Conservation (phyloP, 2,888 invertebrate genomes). For the Taphrorychus bicolor region DNA sequence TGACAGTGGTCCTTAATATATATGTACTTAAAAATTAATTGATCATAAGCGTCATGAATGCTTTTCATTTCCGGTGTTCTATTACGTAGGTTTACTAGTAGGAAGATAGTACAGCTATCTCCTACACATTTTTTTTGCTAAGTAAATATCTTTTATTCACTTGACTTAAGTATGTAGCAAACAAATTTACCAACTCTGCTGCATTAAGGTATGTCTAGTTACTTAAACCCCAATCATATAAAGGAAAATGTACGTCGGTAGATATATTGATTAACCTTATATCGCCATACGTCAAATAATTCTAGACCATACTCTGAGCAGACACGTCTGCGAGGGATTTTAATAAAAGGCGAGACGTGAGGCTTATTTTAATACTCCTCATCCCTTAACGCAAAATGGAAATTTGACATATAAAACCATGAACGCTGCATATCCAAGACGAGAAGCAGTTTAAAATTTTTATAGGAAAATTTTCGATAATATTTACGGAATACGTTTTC, state of each 20-base stretch:
- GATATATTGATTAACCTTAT: not conserved
- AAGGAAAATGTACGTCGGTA: not conserved
- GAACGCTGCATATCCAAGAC: not conserved
- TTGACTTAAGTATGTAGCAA: too few relatives aligned
- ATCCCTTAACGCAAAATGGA: not conserved
- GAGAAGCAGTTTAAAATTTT: not conserved
- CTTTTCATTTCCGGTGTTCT: too few relatives aligned
- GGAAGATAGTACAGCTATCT: too few relatives aligned
- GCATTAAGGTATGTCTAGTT: too few relatives aligned
- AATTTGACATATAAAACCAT: not conserved
- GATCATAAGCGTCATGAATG: too few relatives aligned
- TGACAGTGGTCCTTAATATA: too few relatives aligned
- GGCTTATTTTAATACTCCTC: not conserved
- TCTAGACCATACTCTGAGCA: not conserved
- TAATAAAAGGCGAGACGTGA: conserved; percentile 4
- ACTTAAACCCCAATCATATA: too few relatives aligned
- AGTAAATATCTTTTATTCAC: too few relatives aligned
- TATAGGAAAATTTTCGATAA: not conserved
- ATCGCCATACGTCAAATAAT: not conserved
- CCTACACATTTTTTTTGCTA: too few relatives aligned
- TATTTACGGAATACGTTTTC: not conserved
- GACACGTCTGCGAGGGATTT: not conserved
- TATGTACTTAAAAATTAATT: too few relatives aligned
- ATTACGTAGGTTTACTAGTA: too few relatives aligned
- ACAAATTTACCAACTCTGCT: too few relatives aligned